Percentiles rank a stretch among this genome's conserved stretches.
Evolutionary conservation across 2,888 invertebrate species (phyloP).

Genomic region (Scaptomyza reducta): DNA sequence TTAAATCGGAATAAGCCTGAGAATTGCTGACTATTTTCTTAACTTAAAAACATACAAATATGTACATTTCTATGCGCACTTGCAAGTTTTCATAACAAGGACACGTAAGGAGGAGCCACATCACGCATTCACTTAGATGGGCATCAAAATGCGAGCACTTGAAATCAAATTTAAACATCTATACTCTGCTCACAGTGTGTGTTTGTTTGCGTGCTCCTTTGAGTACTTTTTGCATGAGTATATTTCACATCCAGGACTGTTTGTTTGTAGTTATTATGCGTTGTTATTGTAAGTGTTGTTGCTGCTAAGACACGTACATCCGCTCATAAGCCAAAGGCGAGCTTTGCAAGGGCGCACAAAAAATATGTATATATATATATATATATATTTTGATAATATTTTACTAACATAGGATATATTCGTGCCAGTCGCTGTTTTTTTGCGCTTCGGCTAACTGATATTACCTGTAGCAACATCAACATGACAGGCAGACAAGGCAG

Average conservation of each 20-base stretch:
- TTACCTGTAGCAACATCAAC: conserved; percentile 79
- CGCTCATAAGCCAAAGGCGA: conserved; percentile 75
- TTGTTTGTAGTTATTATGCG: conserved; percentile 24
- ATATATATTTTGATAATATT: conserved; percentile 70
- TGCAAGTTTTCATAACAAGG: conserved; percentile 44
- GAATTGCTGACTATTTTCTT: conserved; percentile 15
- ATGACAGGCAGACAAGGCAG: conserved; percentile 56
- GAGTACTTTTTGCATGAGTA: conserved; percentile 12
- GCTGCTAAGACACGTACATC: conserved; percentile 68
- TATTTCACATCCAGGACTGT: conserved; percentile 1
- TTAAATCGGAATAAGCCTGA: not conserved
- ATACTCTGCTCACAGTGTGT: conserved; percentile 16
- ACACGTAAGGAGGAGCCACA: conserved; percentile 65
- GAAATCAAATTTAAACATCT: conserved; percentile 78
- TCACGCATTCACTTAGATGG: conserved; percentile 79
- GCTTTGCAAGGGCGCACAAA: conserved; percentile 46
- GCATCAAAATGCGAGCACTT: conserved; percentile 75
- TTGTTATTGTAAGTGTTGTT: not conserved
- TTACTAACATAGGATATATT: conserved; percentile 69
- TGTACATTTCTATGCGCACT: not conserved
- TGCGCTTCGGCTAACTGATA: conserved; percentile 71
- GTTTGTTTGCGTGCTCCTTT: conserved; percentile 12
- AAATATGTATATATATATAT: conserved; percentile 1
- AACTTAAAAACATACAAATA: conserved; percentile 8
- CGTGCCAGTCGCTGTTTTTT: conserved; percentile 44